Conservation (phyloP, 2,113 vertebrate species). For the Pyxicephalus adspersus region DNA sequence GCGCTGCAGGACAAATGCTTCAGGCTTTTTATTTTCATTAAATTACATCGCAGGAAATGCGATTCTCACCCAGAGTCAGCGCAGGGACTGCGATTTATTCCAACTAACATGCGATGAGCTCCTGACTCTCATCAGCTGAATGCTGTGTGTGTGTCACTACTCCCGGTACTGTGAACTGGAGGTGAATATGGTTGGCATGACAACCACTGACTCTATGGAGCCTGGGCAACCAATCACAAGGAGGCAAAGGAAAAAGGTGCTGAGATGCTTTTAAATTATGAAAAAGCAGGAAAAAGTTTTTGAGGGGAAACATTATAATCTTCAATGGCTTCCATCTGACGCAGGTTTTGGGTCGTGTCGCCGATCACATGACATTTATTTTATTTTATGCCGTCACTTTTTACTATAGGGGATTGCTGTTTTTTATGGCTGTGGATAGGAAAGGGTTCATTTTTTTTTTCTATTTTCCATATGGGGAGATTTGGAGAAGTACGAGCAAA, state of each 20-base stretch:
- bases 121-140: neutral
- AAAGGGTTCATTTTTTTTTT: too few species aligned
- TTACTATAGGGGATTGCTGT: too few species aligned
- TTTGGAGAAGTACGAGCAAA: too few species aligned
- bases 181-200: slow-evolving; percentile 76
- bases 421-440: too few species aligned
- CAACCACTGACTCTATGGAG: slow-evolving; percentile 80
- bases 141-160: slow-evolving; percentile 61
- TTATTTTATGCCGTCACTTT: too few species aligned
- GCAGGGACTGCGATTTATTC: neutral
- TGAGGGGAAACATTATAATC: too few species aligned
- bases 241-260: slow-evolving; percentile 50
- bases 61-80: neutral
- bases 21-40: neutral
- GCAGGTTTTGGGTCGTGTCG: too few species aligned
- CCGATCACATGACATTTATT: too few species aligned
- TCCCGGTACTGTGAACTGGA: slow-evolving; percentile 59
- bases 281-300: slow-evolving; percentile 35
- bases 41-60: slow-evolving; percentile 1
- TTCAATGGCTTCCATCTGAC: too few species aligned
- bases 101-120: slow-evolving; percentile 5
- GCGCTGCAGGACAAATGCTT: neutral
- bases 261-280: slow-evolving; percentile 57
- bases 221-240: slow-evolving; percentile 70
- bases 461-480: too few species aligned